Percentiles rank a stretch among this genome's conserved stretches.
Conservation (phyloP, 1,140 invertebrate species). For the Stegodyphus dumicola region DNA sequence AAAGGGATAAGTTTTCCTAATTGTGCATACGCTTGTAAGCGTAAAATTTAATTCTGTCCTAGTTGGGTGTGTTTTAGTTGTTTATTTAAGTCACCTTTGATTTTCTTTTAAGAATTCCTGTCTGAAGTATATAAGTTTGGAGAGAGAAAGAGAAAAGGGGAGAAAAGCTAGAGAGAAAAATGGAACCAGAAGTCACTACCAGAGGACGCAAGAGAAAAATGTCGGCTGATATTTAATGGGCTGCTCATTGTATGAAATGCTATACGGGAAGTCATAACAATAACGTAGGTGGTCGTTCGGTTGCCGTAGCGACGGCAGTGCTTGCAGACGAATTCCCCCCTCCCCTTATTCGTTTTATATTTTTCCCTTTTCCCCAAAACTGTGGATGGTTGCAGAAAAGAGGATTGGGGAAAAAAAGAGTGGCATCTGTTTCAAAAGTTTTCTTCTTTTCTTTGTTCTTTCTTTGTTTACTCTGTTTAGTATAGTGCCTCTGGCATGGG, state of each 20-base stretch:
- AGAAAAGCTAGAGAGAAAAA: not conserved
- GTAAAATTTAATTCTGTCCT: too few relatives aligned
- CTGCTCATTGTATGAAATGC: constrained; percentile 45
- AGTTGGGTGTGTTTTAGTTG: too few relatives aligned
- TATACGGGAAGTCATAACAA: constrained; percentile 61
- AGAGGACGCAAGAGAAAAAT: constrained; percentile 20
- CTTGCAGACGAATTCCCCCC: not conserved
- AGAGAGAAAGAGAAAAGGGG: constrained; percentile 17
- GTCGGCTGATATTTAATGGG: constrained; percentile 53
- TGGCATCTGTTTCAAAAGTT: constrained; percentile 1
- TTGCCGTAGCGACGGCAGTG: constrained; percentile 29
- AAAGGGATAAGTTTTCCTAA: too few relatives aligned
- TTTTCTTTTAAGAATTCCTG: too few relatives aligned
- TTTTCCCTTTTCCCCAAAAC: not conserved
- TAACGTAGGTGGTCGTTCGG: constrained; percentile 37
- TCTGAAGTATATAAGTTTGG: not conserved
- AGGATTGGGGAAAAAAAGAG: not conserved
- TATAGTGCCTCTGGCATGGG: not conserved
- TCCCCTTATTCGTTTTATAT: not conserved
- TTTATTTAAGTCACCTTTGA: too few relatives aligned
- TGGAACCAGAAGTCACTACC: constrained; percentile 21
- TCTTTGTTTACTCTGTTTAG: constrained; percentile 1
- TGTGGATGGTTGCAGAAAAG: not conserved
- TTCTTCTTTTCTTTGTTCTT: not conserved
- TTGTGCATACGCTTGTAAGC: too few relatives aligned